Evolutionary conservation across 1,140 invertebrate genomes (phyloP), one percentile per base, ranked within the genome.

Genomic region (Anoplophora glabripennis): DNA sequence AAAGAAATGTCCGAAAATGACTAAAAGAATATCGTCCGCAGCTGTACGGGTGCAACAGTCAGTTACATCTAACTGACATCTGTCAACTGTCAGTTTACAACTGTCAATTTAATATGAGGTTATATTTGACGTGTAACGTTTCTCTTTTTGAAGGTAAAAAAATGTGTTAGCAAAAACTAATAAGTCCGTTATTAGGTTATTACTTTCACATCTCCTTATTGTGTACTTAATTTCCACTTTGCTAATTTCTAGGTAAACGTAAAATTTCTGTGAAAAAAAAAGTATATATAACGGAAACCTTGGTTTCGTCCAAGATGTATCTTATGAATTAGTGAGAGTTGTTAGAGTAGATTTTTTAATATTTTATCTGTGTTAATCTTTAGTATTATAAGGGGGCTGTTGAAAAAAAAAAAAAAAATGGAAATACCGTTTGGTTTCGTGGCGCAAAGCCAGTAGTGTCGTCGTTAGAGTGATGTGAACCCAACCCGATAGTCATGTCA

Each of bases 271-370:
- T 40, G 53, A 44, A 45, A 55, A 17, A 33, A 28, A n/a, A n/a
- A n/a, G n/a, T n/a, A n/a, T n/a, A n/a, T n/a, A n/a, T n/a, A n/a
- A n/a, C n/a, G n/a, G n/a, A n/a, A n/a, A 54, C 34, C 53, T 28
- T 28, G 21, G 21, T 28, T 28, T 2, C 21, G 5, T 28, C 21
- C 40, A 44, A 37, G 40, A 11, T 14, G 10, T 42, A 55, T 44
- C 53, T 55, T 55, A 55, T 55, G 53, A 55, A 55, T 55, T 55
- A 55, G 53, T 55, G 53, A 55, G 33, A 44, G 41, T 44, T 55
- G 53, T 55, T 55, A 55, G 53, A 45, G 35, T 55, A 55, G 41
- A 44, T 55, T 55, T 55, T 55, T 42, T 55, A 55, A 55, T 55
- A 42, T 55, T 44, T 42, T 55, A 44, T 55, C 53, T 55, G 53